These are phyloP conservation scores for Anthoscopus minutus DNA, from an alignment of 2,113 vertebrate genomes.

Conservation along the genomic window DNA sequence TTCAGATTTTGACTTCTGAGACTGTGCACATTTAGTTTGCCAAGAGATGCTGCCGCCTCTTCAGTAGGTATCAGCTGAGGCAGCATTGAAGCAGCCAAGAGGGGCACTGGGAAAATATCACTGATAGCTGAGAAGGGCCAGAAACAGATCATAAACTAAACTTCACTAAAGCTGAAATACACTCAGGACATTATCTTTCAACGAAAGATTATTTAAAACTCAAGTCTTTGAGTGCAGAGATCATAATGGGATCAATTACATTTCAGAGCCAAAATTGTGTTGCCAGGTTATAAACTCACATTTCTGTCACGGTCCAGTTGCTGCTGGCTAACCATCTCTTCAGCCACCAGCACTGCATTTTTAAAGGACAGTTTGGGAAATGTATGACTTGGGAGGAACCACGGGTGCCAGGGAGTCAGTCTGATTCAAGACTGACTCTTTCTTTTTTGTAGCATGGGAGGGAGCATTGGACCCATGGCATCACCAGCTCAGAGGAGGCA, in stretches of 20 bases:
- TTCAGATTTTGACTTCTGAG: slow-evolving; percentile 33
- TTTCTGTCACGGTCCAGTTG: neutral
- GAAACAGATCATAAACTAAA: neutral
- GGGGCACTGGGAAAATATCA: neutral
- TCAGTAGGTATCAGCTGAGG: neutral
- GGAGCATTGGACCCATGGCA: neutral
- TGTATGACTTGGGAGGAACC: neutral
- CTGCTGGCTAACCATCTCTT: neutral
- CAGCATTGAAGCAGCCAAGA: neutral
- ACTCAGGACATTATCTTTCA: neutral
- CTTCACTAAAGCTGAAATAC: neutral
- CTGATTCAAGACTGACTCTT: neutral
- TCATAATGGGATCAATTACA: neutral
- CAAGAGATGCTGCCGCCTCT: neutral
- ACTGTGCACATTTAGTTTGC: neutral
- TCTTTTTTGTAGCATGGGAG: neutral
- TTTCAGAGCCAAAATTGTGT: neutral
- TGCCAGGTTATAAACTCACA: neutral
- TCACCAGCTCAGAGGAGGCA: fast-evolving
- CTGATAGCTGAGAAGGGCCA: neutral
- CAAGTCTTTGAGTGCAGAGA: neutral
- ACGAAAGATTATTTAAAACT: neutral
- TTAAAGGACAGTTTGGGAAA: neutral
- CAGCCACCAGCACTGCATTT: neutral
- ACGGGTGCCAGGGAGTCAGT: neutral